Evolutionary conservation across 2,113 vertebrate species (phyloP).

Genomic region (Zosterops japonicus): DNA sequence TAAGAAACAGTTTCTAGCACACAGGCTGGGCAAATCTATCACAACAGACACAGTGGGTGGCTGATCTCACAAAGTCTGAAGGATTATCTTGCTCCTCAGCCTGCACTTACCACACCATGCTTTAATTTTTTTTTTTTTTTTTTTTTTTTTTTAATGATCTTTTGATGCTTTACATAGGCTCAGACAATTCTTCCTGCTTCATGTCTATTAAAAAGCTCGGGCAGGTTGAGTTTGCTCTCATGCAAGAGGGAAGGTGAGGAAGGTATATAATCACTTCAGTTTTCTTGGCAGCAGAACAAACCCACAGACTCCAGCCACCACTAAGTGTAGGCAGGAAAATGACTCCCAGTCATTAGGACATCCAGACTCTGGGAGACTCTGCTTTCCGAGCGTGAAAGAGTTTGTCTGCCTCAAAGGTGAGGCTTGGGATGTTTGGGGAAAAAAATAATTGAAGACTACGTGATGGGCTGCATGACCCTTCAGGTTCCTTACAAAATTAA

Average conservation of each 20-base stretch:
- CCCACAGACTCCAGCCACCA: neutral
- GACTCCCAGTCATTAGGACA: neutral
- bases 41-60: neutral
- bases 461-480: neutral
- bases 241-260: neutral
- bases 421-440: neutral
- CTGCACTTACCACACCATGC: neutral
- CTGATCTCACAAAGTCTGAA: neutral
- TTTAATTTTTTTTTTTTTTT: neutral
- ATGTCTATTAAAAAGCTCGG: neutral
- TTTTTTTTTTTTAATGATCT: neutral
- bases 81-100: neutral
- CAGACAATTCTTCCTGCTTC: neutral
- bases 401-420: neutral
- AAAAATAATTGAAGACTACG: neutral
- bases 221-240: neutral
- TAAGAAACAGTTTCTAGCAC: neutral
- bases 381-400: neutral
- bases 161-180: neutral
- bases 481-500: neutral
- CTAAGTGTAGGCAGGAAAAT: neutral
- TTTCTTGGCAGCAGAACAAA: constrained; percentile 9
- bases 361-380: neutral
- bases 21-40: neutral
- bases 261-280: neutral